Evolutionary conservation across 2,797 vertebrate genomes (phyloP), one percentile per base, ranked within the genome.

Genomic region (Meda fulgida): DNA sequence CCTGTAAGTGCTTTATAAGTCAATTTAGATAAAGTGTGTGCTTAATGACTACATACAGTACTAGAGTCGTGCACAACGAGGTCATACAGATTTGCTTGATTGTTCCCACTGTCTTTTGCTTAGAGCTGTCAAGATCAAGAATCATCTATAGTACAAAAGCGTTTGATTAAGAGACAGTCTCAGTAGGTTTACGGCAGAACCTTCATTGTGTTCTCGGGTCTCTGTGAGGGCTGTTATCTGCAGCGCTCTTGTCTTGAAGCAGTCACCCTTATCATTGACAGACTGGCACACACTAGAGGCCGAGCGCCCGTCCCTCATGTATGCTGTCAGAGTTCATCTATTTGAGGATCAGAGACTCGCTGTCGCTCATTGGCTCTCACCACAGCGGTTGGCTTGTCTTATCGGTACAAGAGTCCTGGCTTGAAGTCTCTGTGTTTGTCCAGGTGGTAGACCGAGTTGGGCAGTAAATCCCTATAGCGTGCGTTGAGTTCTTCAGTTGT

Each of bases 221-320:
- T 51, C 78, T 80, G 78, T 69, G 46, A 34, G 21, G 66, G 43
- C 75, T 84, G 79, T 81, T 63, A 77, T 84, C 72, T 78, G 65
- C 40, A 43, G 23, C 23, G 26, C 53, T 40, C 55, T 65, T 63
- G 63, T 76, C 38, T 81, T 16, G 21, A 34, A 26, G 81, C 40
- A 21, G 36, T 29, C 46, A 7, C 14, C 19, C 58, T 75, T 67
- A 58, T 69, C 63, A 31, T 36, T 29, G 63, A 78, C 63, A 48
- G 23, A 53, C 46, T 34, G 23, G 11, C 46, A 55, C 26, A 43
- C 36, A 14, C 65, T 29, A 58, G 36, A 70, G 75, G 4, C 13
- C 7, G 16, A 53, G n/a, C 8, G 13, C 34, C 76, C 38, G 51
- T 43, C 77, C 51, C 34, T 34, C n/a, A 5, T 55, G 65, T 55